These are phyloP conservation scores for Actinopyga echinites DNA, from an alignment of 53 echinoderm and acorn worm species.

Conservation along the genomic window DNA sequence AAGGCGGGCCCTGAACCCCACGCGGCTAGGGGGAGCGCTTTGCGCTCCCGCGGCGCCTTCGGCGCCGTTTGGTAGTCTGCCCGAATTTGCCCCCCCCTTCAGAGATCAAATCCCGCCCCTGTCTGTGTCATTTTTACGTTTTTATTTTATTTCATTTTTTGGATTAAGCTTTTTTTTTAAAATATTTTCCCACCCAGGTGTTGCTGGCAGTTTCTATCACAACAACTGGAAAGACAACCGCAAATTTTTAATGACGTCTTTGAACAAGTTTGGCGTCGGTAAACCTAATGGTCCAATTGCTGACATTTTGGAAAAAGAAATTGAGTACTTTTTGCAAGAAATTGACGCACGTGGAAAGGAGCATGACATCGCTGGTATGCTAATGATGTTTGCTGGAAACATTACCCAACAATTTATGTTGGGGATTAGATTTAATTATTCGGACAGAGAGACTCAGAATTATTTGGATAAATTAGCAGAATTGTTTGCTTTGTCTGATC, in stretches of 20 bases:
- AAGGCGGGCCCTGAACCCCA: no score
- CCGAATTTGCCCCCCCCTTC: no score
- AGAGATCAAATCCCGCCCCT: no score
- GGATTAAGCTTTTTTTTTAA: no score
- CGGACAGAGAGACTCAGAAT: not conserved
- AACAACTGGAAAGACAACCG: constrained; percentile 29
- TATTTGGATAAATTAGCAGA: constrained; percentile 12
- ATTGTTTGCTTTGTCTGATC: not conserved
- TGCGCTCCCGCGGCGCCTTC: no score
- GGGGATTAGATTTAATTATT: constrained; percentile 4
- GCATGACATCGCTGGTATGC: not conserved
- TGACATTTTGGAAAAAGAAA: not conserved
- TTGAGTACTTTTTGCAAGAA: not conserved
- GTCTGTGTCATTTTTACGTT: no score
- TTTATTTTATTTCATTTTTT: no score
- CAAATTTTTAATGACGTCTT: not conserved
- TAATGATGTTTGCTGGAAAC: constrained; percentile 22
- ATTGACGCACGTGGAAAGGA: not conserved
- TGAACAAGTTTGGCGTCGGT: constrained; percentile 6
- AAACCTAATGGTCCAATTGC: not conserved
- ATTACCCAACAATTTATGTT: not conserved
- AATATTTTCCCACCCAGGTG: not conserved
- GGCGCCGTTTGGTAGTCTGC: no score
- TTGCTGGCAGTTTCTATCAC: not conserved
- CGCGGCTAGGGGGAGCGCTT: no score